Evolutionary conservation across 2,797 vertebrate genomes (phyloP).

Genomic region (Limnodromus scolopaceus): DNA sequence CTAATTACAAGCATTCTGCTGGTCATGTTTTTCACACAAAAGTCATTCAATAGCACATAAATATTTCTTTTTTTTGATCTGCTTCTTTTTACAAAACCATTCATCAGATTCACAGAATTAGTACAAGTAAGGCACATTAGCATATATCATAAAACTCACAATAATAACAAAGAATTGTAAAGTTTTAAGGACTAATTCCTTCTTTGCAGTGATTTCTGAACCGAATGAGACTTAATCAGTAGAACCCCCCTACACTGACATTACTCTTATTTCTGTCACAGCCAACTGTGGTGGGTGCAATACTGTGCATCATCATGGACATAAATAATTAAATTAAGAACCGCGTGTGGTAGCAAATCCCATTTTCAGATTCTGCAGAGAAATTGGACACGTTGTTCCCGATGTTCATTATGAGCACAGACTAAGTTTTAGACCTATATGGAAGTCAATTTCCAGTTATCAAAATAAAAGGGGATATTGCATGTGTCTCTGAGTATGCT

Average conservation of each 20-base stretch:
- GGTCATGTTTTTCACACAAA: constrained; percentile 77
- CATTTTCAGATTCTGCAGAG: not conserved
- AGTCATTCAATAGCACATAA: constrained; percentile 80
- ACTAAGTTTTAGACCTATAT: constrained; percentile 3
- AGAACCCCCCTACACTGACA: not conserved
- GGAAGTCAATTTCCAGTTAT: constrained; percentile 65
- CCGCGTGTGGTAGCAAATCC: constrained; percentile 2
- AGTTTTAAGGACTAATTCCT: constrained; percentile 63
- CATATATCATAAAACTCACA: constrained; percentile 78
- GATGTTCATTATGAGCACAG: constrained; percentile 13
- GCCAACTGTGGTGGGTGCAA: constrained; percentile 38
- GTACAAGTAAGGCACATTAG: constrained; percentile 82
- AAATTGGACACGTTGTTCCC: not conserved
- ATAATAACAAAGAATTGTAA: constrained; percentile 68
- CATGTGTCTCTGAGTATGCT: constrained; percentile 59
- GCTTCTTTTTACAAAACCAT: constrained; percentile 79
- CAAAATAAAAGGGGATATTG: constrained; percentile 73
- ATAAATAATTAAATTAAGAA: constrained; percentile 41
- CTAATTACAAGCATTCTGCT: constrained; percentile 80
- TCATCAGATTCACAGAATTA: constrained; percentile 78
- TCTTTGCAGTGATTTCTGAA: constrained; percentile 53
- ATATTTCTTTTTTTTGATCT: constrained; percentile 73
- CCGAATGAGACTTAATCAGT: not conserved
- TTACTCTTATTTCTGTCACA: not conserved
- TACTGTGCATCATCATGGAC: constrained; percentile 3